Evolutionary conservation across 1,140 invertebrate species (phyloP).

Genomic region (Heliconius hewitsoni): DNA sequence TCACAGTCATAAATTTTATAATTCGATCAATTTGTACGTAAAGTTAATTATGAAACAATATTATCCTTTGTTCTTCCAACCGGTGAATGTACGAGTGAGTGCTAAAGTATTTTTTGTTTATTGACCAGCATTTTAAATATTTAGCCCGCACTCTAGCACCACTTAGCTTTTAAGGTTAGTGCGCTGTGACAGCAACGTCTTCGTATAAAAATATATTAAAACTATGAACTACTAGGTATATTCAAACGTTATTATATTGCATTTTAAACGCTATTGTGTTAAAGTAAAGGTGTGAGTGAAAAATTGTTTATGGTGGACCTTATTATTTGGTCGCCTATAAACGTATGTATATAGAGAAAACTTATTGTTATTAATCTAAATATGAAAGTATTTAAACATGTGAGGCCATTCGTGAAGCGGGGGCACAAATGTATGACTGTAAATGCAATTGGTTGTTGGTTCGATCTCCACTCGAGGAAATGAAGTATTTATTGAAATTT

Average conservation of each 20-base stretch:
- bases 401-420: too few relatives aligned
- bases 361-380: too few relatives aligned
- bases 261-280: neutral
- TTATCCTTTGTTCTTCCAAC: neutral
- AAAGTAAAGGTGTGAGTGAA: neutral
- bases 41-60: conserved; percentile 6
- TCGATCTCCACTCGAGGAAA: too few relatives aligned
- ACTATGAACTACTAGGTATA: conserved; percentile 1
- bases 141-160: neutral
- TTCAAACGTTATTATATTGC: neutral
- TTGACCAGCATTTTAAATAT: conserved; percentile 7
- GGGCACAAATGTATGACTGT: too few relatives aligned
- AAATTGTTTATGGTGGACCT: too few relatives aligned
- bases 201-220: conserved; percentile 14
- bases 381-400: too few relatives aligned
- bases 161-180: conserved; percentile 12
- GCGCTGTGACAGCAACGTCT: neutral
- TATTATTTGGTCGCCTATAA: too few relatives aligned
- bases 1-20: neutral
- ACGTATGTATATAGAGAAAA: too few relatives aligned
- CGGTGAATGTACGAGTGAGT: neutral
- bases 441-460: too few relatives aligned
- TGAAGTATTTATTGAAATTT: too few relatives aligned
- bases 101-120: conserved; percentile 1
- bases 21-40: conserved; percentile 3